Base-by-base conservation (phyloP, 2,113 vertebrate genomes). In the Melanocharis versteri region DNA sequence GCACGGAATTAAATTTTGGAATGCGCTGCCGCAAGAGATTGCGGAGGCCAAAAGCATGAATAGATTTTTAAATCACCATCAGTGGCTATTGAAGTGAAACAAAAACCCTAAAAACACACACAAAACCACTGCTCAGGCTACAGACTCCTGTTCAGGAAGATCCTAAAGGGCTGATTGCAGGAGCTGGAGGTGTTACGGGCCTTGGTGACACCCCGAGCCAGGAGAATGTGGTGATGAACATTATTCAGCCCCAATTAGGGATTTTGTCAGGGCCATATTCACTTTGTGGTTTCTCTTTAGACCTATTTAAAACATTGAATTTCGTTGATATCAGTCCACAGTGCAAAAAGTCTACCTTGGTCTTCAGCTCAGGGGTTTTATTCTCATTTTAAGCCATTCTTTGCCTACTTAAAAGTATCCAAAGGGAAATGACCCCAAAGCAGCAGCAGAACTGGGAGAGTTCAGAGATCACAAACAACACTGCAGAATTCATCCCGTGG, bases 1-100 rank as follows among this genome's bases (percentile, higher is more conserved):
- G 54, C 53, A 28, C 5, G 48, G 56, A 83, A 88, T 73, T 31
- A 30, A 69, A 83, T 61, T 35, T 50, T 57, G 79, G 86, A 77
- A 80, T 35, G 68, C 1, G 11, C 78, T 68, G 27, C 73, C 6
- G 31, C 57, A 53, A 90, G 92, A 83, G 88, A 50, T 39, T 47
- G 71, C 37, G 16, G 90, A 90, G 79, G 68, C 61, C 90, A 72
- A 88, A 72, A 90, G 61, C 86, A 54, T 73, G 50, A 88, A 92
- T 9, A 92, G 83, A 45, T 91, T 79, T 94, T 69, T 11, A 77
- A 83, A 57, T 86, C 24, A 5, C 35, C 76, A 73, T 92, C 83
- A 83, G 85, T 18, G 76, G 58, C 75, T 92, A 58, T 61, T 95
- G 88, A 90, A 90, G 54, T 50, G 92, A 92, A 90, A 80, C 70